A percentile compares a stretch with the other conserved stretches of the same genome.
These are phyloP conservation scores for Polypedilum pembai DNA, from an alignment of 1,140 invertebrate genomes.

Conservation along the genomic window DNA sequence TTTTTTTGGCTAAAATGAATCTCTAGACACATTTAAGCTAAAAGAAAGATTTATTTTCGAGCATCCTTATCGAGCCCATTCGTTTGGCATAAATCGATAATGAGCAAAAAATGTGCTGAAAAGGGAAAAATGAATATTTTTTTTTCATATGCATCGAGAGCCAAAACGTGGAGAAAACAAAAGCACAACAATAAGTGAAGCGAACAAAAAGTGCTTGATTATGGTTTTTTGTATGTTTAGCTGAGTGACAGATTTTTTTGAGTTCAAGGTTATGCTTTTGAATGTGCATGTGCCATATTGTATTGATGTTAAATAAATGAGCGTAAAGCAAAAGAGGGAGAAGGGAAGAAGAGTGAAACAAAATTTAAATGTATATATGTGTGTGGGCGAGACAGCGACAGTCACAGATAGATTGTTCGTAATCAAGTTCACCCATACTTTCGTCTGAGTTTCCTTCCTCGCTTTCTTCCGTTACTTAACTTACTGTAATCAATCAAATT, in stretches of 20 bases:
- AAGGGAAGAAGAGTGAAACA: background rate
- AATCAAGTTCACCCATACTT: slow-evolving; percentile 17
- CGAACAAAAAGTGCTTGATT: background rate
- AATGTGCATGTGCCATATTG: background rate
- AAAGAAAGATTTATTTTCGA: too few species aligned
- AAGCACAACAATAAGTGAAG: background rate
- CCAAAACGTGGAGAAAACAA: background rate
- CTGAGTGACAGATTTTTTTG: background rate
- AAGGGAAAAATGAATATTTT: too few species aligned
- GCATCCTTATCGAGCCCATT: too few species aligned
- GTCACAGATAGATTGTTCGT: background rate
- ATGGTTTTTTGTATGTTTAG: background rate
- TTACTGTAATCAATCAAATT: background rate
- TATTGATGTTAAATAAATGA: background rate
- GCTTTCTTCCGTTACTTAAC: background rate
- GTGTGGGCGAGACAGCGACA: background rate
- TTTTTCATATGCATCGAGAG: background rate
- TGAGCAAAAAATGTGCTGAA: background rate
- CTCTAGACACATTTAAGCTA: slow-evolving; percentile 4
- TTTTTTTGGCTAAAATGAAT: background rate
- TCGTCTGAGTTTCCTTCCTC: background rate
- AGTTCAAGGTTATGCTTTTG: slow-evolving; percentile 4
- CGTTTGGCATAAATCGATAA: background rate
- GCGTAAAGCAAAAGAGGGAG: background rate
- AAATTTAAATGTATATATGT: background rate